Evolutionary conservation across 1,140 invertebrate species (phyloP), one percentile per base, ranked within the genome.

Genomic region (Zelostemma sp.): DNA sequence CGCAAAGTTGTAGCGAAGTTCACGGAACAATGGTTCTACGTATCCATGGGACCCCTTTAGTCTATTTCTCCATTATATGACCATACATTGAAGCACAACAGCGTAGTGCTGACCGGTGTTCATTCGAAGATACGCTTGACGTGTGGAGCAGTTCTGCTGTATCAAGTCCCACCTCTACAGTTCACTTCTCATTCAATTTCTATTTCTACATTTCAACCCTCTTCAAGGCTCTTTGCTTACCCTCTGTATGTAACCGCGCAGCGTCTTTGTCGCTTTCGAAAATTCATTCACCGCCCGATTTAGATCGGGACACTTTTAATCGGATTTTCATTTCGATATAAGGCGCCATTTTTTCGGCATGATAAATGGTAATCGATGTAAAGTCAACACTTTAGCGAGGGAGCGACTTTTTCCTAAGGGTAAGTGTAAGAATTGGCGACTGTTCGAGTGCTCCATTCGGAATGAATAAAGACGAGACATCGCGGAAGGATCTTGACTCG

Each of bases 1-100:
- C 56, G 38, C 63, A 81, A 83, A 84, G 80, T 83, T 83, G 80
- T 76, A 77, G 63, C 76, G 76, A 83, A 84, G 81, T 83, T 83
- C 77, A 76, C 71, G 77, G 79, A 73, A 84, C 80, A 84, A 83
- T 82, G 74, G 79, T 68, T 68, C 68, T 73, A 69, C 70, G 74
- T 80, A 77, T 80, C 69, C 73, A 56, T 72, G 59, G 69, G 70
- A 65, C 53, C 74, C 74, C 73, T 63, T 74, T 73, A 54, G 62
- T 68, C 75, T 77, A 76, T 80, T 82, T 79, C 76, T 77, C 77
- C 72, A 73, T 73, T 76, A 68, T 72, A 67, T 67, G 65, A 64
- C 66, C 70, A 70, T 70, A 71, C 65, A 67, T 69, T 67, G 63
- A 51, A 55, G 57, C 57, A 66, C 60, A 63, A 63, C 51, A 68